Evolutionary conservation across 2,888 invertebrate species (phyloP).

Genomic region (Dicyrtomina minuta): DNA sequence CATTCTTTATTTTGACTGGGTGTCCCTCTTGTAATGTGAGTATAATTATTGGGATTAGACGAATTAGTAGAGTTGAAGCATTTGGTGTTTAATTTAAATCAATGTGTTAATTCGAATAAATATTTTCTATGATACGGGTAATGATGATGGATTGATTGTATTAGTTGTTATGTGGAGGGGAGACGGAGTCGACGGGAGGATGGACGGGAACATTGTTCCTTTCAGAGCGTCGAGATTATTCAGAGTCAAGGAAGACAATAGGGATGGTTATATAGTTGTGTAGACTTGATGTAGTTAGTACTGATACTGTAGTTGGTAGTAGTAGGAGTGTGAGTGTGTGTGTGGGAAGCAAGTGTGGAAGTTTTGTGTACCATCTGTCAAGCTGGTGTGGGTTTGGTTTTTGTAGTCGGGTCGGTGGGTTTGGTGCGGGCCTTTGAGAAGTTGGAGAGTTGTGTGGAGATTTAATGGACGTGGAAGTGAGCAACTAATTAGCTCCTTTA

Average conservation of each 20-base stretch:
- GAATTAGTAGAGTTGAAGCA: no score
- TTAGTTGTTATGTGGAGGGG: neutral
- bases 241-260: slow-evolving; percentile 4
- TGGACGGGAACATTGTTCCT: no score
- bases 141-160: neutral
- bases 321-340: slow-evolving; percentile 8
- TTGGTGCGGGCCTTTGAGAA: neutral
- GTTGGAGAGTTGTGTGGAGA: neutral
- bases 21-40: no score
- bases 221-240: neutral
- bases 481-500: no score
- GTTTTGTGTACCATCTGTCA: slow-evolving; percentile 21
- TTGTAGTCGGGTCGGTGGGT: no score
- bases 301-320: neutral
- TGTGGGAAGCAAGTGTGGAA: neutral
- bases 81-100: no score
- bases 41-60: no score
- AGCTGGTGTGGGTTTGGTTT: no score
- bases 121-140: no score
- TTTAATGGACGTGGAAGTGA: no score
- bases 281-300: neutral
- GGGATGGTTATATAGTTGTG: neutral
- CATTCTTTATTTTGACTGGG: no score
- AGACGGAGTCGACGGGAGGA: neutral
- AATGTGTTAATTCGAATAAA: no score